phyloP scores from a whole-genome alignment of 2,113 vertebrate genomes.

The Gallinago paraguaiae region DNA sequence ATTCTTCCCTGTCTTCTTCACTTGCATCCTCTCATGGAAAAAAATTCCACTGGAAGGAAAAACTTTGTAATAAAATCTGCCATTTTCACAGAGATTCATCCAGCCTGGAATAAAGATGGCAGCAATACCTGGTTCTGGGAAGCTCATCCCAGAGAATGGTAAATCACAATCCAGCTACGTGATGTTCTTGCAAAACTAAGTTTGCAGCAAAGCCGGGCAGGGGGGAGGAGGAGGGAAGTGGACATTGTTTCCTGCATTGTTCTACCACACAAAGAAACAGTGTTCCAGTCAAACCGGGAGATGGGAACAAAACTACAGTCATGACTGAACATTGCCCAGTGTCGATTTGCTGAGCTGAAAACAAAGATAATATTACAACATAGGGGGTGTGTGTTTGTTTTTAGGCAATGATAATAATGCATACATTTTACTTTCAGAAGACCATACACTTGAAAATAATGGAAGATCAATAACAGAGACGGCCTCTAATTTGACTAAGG shows the following conservation, averaged over 20 bases:
- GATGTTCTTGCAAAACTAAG: background rate
- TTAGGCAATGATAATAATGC: background rate
- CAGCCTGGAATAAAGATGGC: background rate
- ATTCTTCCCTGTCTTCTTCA: background rate
- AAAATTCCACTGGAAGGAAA: background rate
- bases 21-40: background rate
- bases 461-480: background rate
- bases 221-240: background rate
- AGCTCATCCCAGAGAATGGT: background rate
- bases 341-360: background rate
- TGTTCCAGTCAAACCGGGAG: background rate
- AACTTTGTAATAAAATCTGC: background rate
- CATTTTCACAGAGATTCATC: background rate
- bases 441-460: background rate
- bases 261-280: background rate
- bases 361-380: background rate
- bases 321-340: background rate
- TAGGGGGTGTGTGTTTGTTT: background rate
- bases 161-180: background rate
- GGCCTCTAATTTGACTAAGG: background rate
- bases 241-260: background rate
- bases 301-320: background rate
- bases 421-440: background rate
- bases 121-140: background rate
- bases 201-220: background rate